Evolutionary conservation across 2,797 vertebrate species (phyloP).

Genomic region (Anableps anableps): DNA sequence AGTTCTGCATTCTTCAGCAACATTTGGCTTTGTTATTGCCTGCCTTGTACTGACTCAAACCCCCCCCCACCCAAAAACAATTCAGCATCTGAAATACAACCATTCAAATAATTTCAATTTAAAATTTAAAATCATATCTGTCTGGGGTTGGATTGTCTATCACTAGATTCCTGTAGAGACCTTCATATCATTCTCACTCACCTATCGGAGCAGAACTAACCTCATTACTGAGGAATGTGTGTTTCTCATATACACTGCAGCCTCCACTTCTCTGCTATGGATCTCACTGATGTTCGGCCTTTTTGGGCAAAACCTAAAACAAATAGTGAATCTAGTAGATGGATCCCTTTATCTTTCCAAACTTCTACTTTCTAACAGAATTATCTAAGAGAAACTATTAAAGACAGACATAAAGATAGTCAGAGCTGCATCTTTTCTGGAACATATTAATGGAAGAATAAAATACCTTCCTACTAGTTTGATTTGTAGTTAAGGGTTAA

Average conservation of each 20-base stretch:
- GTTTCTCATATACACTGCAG: constrained; percentile 35
- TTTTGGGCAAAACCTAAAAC: constrained; percentile 17
- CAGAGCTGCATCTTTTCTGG: constrained; percentile 70
- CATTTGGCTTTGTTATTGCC: neutral
- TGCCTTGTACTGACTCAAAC: neutral
- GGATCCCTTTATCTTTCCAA: constrained; percentile 48
- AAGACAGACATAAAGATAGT: constrained; percentile 54
- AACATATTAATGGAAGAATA: constrained; percentile 79
- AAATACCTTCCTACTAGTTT: constrained; percentile 77
- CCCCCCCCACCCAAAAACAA: too few species aligned
- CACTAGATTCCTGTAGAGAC: constrained; percentile 30
- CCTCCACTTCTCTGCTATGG: constrained; percentile 39
- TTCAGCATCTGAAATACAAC: neutral
- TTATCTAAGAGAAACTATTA: constrained; percentile 59
- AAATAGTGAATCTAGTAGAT: constrained; percentile 27
- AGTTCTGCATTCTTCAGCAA: neutral
- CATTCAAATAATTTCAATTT: neutral
- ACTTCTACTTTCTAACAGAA: constrained; percentile 40
- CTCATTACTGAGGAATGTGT: constrained; percentile 76
- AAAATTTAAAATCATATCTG: neutral
- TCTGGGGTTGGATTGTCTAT: constrained; percentile 9
- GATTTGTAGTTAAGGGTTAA: constrained; percentile 82
- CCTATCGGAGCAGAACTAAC: constrained; percentile 68
- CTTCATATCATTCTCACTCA: constrained; percentile 45
- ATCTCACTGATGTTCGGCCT: constrained; percentile 41